phyloP scores from a whole-genome alignment of 2,888 invertebrate genomes.

The Drosophila neonasuta region DNA sequence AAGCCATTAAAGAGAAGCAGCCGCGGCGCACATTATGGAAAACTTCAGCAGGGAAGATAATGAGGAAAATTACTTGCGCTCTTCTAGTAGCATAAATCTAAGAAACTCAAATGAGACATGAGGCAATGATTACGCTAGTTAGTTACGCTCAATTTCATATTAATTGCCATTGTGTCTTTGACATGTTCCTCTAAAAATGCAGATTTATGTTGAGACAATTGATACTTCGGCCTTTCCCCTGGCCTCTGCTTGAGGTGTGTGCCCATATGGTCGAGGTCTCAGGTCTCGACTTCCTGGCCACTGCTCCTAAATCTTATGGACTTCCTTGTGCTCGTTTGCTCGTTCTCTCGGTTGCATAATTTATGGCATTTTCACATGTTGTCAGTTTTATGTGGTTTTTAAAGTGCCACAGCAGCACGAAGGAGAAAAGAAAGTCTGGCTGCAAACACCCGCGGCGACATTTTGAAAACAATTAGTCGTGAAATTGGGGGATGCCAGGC shows the following conservation, averaged over 20 bases:
- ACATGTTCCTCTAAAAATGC: conserved; percentile 42
- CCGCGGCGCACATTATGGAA: conserved; percentile 21
- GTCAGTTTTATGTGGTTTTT: conserved; percentile 78
- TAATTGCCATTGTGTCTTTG: conserved; percentile 62
- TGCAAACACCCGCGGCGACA: conserved; percentile 67
- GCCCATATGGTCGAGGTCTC: conserved; percentile 59
- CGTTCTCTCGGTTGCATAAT: conserved; percentile 47
- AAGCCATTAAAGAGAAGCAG: conserved; percentile 18
- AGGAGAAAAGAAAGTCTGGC: conserved; percentile 1
- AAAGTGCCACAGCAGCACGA: conserved; percentile 50
- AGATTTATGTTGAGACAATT: conserved; percentile 71
- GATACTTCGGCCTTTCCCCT: conserved; percentile 46
- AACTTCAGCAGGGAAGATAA: conserved; percentile 27
- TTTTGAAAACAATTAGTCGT: conserved; percentile 73
- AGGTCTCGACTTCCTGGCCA: conserved; percentile 62
- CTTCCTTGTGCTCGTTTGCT: conserved; percentile 35
- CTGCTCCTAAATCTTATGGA: conserved; percentile 61
- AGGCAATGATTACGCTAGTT: conserved; percentile 59
- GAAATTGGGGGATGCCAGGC: conserved; percentile 54
- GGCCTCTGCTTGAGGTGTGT: conserved; percentile 56
- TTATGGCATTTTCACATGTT: conserved; percentile 79
- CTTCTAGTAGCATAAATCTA: conserved; percentile 46
- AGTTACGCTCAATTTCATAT: conserved; percentile 69
- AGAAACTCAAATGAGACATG: conserved; percentile 49
- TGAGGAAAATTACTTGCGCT: conserved; percentile 5